A percentile compares a stretch with the other conserved stretches of the same genome.
Evolutionary conservation across 2,797 vertebrate species (phyloP).

Genomic region (Poeciliopsis paucimaculata): DNA sequence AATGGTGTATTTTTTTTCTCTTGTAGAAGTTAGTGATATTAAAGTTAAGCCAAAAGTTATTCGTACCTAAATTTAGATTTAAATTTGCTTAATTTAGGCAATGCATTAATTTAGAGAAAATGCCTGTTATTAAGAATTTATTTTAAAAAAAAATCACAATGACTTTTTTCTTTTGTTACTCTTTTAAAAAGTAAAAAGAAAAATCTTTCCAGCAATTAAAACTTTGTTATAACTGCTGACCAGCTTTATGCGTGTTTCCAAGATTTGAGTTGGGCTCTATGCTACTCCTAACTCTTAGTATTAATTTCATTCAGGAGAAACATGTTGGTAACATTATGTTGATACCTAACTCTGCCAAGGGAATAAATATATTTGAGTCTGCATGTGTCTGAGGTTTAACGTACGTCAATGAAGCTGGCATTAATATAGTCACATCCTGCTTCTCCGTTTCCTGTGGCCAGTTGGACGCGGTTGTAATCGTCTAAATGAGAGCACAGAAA

Average conservation of each 20-base stretch:
- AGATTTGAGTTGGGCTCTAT: background rate
- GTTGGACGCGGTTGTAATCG: slow-evolving; percentile 91
- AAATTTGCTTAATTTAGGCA: background rate
- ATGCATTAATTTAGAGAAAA: background rate
- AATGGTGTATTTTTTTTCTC: background rate
- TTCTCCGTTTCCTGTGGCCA: slow-evolving; percentile 83
- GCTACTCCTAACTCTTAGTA: background rate
- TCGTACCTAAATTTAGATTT: background rate
- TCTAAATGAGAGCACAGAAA: slow-evolving; percentile 77
- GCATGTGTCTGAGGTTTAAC: background rate
- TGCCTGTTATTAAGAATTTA: background rate
- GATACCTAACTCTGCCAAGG: background rate
- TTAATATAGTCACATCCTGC: slow-evolving; percentile 94
- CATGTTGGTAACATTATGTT: background rate
- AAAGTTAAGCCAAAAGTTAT: background rate
- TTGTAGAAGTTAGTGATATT: background rate
- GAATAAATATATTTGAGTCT: background rate
- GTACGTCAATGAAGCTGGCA: slow-evolving; percentile 95
- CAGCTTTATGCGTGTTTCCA: background rate
- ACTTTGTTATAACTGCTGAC: background rate
- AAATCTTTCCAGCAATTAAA: background rate
- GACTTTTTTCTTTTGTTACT: background rate
- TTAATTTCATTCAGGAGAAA: background rate
- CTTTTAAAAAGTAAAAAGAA: background rate
- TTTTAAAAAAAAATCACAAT: background rate